These are phyloP conservation scores for Altica lythri DNA, from an alignment of 2,888 invertebrate genomes.

Conservation along the genomic window DNA sequence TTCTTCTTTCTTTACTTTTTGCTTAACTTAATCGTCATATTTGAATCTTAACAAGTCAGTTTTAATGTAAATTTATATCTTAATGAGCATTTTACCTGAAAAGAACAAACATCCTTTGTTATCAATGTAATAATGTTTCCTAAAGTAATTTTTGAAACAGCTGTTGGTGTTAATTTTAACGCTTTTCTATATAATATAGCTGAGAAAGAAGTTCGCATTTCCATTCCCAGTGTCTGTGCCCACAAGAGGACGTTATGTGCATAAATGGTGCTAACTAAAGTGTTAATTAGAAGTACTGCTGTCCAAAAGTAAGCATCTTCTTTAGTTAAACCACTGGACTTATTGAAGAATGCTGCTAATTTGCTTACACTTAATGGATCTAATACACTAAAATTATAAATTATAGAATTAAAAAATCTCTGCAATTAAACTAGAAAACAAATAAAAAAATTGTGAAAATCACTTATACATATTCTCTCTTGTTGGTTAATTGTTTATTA, in stretches of 20 bases:
- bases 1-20: too few relatives aligned
- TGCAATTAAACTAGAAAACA: too few relatives aligned
- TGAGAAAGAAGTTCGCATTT: conserved; percentile 80
- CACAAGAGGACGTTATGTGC: conserved; percentile 83
- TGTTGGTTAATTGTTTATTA: too few relatives aligned
- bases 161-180: conserved; percentile 54
- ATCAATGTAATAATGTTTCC: conserved; percentile 82
- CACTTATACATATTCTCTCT: too few relatives aligned
- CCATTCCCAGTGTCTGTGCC: conserved; percentile 79
- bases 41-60: too few relatives aligned
- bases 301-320: conserved; percentile 73
- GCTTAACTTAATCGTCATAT: too few relatives aligned
- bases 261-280: conserved; percentile 69
- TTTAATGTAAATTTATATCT: too few relatives aligned
- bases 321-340: conserved; percentile 34
- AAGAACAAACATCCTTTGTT: conserved; percentile 90
- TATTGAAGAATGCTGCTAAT: conserved; percentile 44
- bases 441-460: too few relatives aligned
- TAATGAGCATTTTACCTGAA: too few relatives aligned
- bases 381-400: conserved; percentile 45
- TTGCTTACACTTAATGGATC: conserved; percentile 44
- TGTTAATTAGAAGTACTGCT: conserved; percentile 70
- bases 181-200: conserved; percentile 80
- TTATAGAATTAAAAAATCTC: too few relatives aligned
- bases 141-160: conserved; percentile 72